Conservation (phyloP, 2,113 vertebrate genomes). For the Petroica traversi region DNA sequence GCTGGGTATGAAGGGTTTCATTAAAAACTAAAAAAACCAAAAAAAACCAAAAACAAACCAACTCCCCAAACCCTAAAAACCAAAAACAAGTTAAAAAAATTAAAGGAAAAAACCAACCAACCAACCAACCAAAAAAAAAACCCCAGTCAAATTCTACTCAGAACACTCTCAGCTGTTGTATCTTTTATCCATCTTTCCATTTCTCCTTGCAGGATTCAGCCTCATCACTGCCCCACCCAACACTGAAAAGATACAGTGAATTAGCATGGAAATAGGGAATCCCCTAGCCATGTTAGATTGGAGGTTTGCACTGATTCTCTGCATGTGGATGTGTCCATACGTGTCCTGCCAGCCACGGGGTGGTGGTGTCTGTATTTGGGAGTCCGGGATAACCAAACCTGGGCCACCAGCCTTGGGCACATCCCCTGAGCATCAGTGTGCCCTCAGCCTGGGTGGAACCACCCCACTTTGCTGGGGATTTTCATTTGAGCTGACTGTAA, state of each 20-base stretch:
- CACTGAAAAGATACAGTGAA: neutral
- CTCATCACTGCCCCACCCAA: rapidly evolving
- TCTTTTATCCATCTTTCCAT: neutral
- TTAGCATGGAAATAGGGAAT: neutral
- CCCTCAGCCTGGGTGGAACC: neutral
- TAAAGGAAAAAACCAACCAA: rapidly evolving
- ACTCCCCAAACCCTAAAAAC: neutral
- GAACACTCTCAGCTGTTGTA: rapidly evolving
- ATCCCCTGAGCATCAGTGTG: rapidly evolving
- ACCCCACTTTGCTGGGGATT: rapidly evolving
- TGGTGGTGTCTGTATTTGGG: neutral
- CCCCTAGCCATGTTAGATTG: neutral
- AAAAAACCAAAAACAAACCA: neutral
- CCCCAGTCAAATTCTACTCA: no score
- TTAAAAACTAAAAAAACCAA: neutral
- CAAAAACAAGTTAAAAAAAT: rapidly evolving
- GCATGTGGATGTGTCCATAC: rapidly evolving
- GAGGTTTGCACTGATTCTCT: neutral
- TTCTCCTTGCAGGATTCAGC: neutral
- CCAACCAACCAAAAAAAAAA: no score
- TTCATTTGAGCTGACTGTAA: neutral
- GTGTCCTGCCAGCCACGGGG: rapidly evolving
- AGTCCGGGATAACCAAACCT: neutral
- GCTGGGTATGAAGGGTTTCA: neutral
- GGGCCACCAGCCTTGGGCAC: neutral